These are phyloP conservation scores for Solenopsis fugax DNA, from an alignment of 1,140 invertebrate genomes.

Conservation along the genomic window DNA sequence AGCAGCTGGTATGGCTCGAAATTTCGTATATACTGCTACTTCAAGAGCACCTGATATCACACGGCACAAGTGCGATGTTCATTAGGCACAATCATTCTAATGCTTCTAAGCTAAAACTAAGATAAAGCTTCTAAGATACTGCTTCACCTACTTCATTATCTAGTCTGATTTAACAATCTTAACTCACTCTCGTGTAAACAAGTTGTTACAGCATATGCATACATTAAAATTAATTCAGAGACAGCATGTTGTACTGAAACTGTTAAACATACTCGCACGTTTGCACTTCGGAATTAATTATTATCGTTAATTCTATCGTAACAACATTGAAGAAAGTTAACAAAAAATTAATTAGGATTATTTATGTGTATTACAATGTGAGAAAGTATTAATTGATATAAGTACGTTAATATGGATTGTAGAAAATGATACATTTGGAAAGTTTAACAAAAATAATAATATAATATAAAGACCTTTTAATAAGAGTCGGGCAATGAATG, in stretches of 20 bases:
- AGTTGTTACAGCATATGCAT: slow-evolving; percentile 39
- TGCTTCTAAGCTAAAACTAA: slow-evolving; percentile 15
- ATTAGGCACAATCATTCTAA: slow-evolving; percentile 38
- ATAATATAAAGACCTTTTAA: not conserved
- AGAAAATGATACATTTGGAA: not conserved
- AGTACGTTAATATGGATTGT: not conserved
- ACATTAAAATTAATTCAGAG: not conserved
- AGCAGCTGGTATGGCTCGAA: slow-evolving; percentile 78
- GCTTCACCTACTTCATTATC: not conserved
- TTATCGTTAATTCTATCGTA: not conserved
- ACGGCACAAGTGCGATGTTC: not conserved
- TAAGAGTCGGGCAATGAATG: no score
- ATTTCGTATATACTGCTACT: slow-evolving; percentile 26
- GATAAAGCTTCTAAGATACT: no score
- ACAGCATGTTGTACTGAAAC: not conserved
- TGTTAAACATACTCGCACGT: not conserved
- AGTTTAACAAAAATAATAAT: not conserved
- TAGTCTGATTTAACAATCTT: slow-evolving; percentile 7
- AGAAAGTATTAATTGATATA: not conserved
- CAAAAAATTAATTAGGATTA: not conserved
- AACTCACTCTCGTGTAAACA: not conserved
- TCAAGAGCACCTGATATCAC: not conserved
- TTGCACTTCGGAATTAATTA: not conserved
- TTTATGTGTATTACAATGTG: not conserved
- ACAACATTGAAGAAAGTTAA: not conserved